Evolutionary conservation across 2,888 invertebrate genomes (phyloP), one percentile per base, ranked within the genome.

Genomic region (Octonoba sinensis): DNA sequence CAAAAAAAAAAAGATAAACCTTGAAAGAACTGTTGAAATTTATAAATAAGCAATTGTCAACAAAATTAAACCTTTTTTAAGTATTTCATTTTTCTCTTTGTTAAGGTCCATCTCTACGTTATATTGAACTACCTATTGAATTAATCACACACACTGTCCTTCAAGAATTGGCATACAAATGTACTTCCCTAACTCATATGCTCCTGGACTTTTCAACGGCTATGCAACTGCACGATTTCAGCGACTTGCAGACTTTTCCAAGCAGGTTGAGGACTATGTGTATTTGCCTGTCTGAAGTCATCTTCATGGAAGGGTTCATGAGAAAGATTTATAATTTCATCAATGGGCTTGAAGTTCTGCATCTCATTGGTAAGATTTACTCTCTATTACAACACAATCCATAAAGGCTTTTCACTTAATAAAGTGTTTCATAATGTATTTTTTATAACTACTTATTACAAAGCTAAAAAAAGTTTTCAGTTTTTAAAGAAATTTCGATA

Each of bases 261-360:
- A 97, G 99, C 13, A 97, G 99, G 89, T 90, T 99, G 79, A 93
- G 93, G 62, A 97, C 97, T 89, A 92, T 98, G 90, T 96, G 96
- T 88, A 95, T 99, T 87, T 99, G 99, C 86, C 91, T 99, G 56
- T 98, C 97, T 0, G 99, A 99, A 89, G 98, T 99, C 85, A 99
- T 99, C 89, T 99, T 99, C 90, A 96, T 99, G 95, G 99, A 99
- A 89, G 99, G 99, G 16, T 99, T 99, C 89, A 98, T 99, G 96
- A 90, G 99, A 85, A 97, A 99, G 90, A 99, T 99, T 85, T 99
- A 99, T 90, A 99, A 99, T 89, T 99, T 99, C 87, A 97, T 99
- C 87, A 99, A 99, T 86, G 99, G 99, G 4, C 90, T 99, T 78
- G 97, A 99, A 90, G 95, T 97, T 74, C 91, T 99, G 72, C 99